Evolutionary conservation across 2,888 invertebrate genomes (phyloP), one percentile per base, ranked within the genome.

Genomic region (Steinernema carpocapsae): DNA sequence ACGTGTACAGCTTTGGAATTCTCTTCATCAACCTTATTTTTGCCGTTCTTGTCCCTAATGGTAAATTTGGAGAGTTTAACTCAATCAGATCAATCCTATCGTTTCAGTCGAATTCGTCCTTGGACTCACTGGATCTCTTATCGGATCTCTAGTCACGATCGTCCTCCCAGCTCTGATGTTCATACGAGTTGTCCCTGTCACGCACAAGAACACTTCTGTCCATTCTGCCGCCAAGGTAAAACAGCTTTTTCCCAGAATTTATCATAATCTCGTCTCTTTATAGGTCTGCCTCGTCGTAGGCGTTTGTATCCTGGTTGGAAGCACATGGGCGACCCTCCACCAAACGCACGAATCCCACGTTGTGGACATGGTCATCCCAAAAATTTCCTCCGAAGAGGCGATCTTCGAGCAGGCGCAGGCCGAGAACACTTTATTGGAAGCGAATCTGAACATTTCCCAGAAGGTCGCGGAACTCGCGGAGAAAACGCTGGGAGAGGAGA

Each of bases 131-230:
- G 97, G 97, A 0, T 94, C 97, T 0, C 96, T 97, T 0, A 94
- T 96, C 82, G 97, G 97, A 0, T 93, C 94, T 17, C 91, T 94
- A 80, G 93, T 97, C 80, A 96, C 96, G 85, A 92, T 95, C 45
- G 92, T 97, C 86, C 93, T 96, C 86, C 97, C 97, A 0, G 93
- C 95, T 0, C 91, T 93, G 0, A 93, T 94, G 87, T 96, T 94
- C 88, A 91, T 95, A 43, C 45, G 10, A 26, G 75, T 43, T 2
- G 52, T 42, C 19, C 48, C 42, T n/a, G 10, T 37, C n/a, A 43
- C 37, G 17, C 17, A 70, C 52, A 29, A 72, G 59, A 48, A 45
- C 56, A 10, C 64, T 22, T 52, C 64, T 48, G 12, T 29, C 22
- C 26, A 71, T 42, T 14, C 19, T 71, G 32, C 72, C 10, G 52